phyloP scores from a whole-genome alignment of 2,797 vertebrate genomes.

The Poecilia wingei region DNA sequence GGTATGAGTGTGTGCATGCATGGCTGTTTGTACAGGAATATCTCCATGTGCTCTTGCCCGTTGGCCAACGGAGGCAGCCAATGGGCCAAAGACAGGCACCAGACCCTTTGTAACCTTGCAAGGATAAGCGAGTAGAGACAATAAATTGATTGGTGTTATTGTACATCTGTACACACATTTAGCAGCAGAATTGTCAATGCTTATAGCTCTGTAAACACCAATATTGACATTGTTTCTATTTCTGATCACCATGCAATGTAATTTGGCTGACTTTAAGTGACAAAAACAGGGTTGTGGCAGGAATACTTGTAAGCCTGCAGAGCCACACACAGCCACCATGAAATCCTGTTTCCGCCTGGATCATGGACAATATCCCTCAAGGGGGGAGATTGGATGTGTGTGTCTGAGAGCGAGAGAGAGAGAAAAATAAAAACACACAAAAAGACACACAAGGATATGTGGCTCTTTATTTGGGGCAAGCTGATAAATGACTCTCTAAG shows the following conservation, averaged over 20 bases:
- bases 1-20: neutral
- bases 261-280: neutral
- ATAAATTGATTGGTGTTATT: neutral
- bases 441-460: conserved; percentile 17
- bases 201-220: neutral
- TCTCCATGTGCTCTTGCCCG: too few relatives aligned
- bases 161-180: neutral
- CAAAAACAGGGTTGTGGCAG: conserved; percentile 6
- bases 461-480: conserved; percentile 33
- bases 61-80: neutral
- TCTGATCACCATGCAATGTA: neutral
- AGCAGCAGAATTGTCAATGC: neutral
- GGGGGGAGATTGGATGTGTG: conserved; percentile 21
- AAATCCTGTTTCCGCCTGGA: conserved; percentile 69
- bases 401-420: neutral
- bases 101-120: neutral
- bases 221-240: neutral
- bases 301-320: conserved; percentile 65
- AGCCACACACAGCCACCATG: conserved; percentile 58
- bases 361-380: conserved; percentile 33
- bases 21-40: neutral
- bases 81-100: neutral
- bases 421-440: conserved; percentile 15
- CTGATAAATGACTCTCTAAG: conserved; percentile 40
- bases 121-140: neutral